A percentile compares a stretch with the other conserved stretches of the same genome.
Evolutionary conservation across 2,888 invertebrate genomes (phyloP).

Genomic region (Cephus pulcher): DNA sequence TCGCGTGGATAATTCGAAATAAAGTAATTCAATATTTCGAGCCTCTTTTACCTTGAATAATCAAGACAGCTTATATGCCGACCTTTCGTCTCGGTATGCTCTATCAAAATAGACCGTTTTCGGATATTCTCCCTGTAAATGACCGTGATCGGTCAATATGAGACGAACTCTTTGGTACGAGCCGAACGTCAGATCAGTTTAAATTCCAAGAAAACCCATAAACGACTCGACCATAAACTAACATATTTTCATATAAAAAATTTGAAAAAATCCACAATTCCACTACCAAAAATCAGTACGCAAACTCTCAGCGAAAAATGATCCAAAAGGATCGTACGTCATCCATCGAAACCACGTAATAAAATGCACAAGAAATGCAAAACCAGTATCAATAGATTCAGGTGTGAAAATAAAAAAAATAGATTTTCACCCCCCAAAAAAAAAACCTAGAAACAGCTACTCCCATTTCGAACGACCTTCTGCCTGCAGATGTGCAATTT

Average conservation of each 20-base stretch:
- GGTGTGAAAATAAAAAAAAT: not conserved
- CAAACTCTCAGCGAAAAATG: not conserved
- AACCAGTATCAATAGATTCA: not conserved
- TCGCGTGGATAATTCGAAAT: conserved; percentile 1
- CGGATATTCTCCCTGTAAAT: not conserved
- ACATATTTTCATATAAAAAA: not conserved
- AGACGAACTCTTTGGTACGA: not conserved
- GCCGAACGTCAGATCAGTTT: not conserved
- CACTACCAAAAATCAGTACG: not conserved
- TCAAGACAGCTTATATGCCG: not conserved
- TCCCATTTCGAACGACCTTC: not conserved
- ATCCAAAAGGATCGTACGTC: not conserved
- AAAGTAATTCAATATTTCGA: conserved; percentile 8
- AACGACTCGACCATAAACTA: not conserved
- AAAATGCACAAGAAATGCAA: not conserved
- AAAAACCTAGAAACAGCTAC: not conserved
- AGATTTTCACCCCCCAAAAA: not conserved
- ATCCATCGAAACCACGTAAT: not conserved
- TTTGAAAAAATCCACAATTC: not conserved
- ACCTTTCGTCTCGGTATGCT: not conserved
- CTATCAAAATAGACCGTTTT: not conserved
- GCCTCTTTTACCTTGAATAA: not conserved
- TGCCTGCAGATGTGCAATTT: not conserved
- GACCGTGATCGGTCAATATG: not conserved
- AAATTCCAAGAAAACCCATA: too few relatives aligned